Evolutionary conservation across 2,797 vertebrate species (phyloP), one percentile per base, ranked within the genome.

Genomic region (Megalops cyprinoides): DNA sequence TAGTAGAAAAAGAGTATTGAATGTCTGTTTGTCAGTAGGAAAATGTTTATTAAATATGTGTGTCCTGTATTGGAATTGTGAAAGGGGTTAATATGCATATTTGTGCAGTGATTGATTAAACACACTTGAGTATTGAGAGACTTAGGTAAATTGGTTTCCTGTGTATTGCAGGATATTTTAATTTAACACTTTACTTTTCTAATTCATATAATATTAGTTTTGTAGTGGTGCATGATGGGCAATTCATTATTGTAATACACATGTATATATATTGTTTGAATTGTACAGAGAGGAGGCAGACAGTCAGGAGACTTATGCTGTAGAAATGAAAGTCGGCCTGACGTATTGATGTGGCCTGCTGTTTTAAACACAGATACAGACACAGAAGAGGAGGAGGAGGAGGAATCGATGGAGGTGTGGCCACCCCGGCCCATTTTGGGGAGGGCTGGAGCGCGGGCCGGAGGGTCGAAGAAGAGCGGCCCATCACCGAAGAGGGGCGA

Each of bases 381-480:
- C 89, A 97, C 98, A 9, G 98, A 99, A 90, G 97, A 94, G 81
- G 73, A 74, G 10, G 73, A 95, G 73, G 94, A 95, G 7, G 96
- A 96, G 75, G 94, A 90, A 88, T 95, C 93, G 49, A 83, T 95
- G 87, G 95, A 96, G 4, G 95, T 94, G 92, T 99, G 97, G 97
- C 91, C 95, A 1, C 90, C 90, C 9, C 95, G 93, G 86, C 94
- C 95, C 78, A 87, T 88, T 0, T 86, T 93, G 1, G 51, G 87
- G 34, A 84, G 81, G 82, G 23, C 86, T 28, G 90, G 87, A 79
- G 90, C 89, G 80, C 95, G 91, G 79, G 75, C 89, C 0, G 90
- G 91, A 60, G 90, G 91, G 0, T 89, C 91, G 80, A 95, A 94
- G 90, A 97, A 93, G 90, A 94, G 93, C 62, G 81, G 89, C 82